These are phyloP conservation scores for Benthosema pterotum DNA, from an alignment of 2,797 vertebrate genomes.

Conservation along the genomic window DNA sequence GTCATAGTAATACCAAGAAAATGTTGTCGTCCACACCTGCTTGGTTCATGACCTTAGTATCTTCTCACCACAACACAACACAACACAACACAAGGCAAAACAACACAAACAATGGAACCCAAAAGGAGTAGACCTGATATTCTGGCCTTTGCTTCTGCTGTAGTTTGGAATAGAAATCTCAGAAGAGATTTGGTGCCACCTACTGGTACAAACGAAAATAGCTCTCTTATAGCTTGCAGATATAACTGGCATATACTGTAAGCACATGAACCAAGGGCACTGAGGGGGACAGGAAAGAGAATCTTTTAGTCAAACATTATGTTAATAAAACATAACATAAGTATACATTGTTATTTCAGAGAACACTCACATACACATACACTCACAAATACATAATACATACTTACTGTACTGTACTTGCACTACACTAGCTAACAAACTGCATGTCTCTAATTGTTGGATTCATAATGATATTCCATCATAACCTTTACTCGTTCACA, in stretches of 20 bases:
- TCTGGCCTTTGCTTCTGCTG: conserved; percentile 3
- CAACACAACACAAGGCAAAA: no score
- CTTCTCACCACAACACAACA: no score
- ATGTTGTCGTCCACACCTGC: no score
- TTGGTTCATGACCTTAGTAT: no score
- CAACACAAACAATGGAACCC: no score
- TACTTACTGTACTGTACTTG: background rate
- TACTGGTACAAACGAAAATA: conserved; percentile 57
- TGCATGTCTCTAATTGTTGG: no score
- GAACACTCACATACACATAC: no score
- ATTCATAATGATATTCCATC: background rate
- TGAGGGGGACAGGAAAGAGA: background rate
- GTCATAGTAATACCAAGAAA: no score
- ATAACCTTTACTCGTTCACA: background rate
- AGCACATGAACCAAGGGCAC: background rate
- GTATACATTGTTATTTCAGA: background rate
- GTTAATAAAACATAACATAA: no score
- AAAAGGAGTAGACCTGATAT: no score
- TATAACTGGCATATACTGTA: conserved; percentile 7
- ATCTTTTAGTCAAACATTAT: no score
- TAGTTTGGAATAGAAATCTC: conserved; percentile 11
- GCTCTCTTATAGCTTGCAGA: background rate
- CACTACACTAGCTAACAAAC: no score
- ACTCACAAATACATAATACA: conserved; percentile 22
- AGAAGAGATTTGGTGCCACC: conserved; percentile 60